A percentile compares a stretch with the other conserved stretches of the same genome.
Evolutionary conservation across 2,888 invertebrate genomes (phyloP).

Genomic region (Acanthosoma haemorrhoidale): DNA sequence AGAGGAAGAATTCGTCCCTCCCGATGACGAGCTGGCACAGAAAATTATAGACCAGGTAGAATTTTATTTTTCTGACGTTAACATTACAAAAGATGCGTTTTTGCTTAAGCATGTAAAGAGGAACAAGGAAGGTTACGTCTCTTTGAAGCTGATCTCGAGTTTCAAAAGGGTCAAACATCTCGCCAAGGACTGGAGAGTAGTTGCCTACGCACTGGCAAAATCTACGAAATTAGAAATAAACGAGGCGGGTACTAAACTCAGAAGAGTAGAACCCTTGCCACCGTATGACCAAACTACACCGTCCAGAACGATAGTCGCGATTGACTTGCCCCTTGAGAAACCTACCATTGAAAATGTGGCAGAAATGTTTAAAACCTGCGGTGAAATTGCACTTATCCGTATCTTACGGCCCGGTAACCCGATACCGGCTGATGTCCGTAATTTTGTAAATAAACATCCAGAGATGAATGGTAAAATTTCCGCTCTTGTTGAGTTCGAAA

Average conservation of each 20-base stretch:
- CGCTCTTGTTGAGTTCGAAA: slow-evolving; percentile 85
- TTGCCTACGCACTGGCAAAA: slow-evolving; percentile 74
- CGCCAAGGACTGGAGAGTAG: slow-evolving; percentile 89
- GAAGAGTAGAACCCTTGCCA: slow-evolving; percentile 78
- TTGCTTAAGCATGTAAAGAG: slow-evolving; percentile 88
- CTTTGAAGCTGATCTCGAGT: slow-evolving; percentile 87
- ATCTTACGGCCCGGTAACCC: slow-evolving; percentile 84
- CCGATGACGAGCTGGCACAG: slow-evolving; percentile 69
- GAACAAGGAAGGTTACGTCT: slow-evolving; percentile 93
- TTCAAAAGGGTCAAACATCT: slow-evolving; percentile 91
- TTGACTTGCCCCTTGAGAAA: slow-evolving; percentile 76
- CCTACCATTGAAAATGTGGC: slow-evolving; percentile 87
- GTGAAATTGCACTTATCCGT: slow-evolving; percentile 82
- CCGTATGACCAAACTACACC: slow-evolving; percentile 88
- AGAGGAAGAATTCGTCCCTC: slow-evolving; percentile 58
- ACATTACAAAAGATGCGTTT: slow-evolving; percentile 92
- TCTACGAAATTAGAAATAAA: slow-evolving; percentile 82
- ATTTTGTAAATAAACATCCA: slow-evolving; percentile 85
- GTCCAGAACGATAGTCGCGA: slow-evolving; percentile 83
- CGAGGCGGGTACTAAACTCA: slow-evolving; percentile 81
- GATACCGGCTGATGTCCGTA: slow-evolving; percentile 83
- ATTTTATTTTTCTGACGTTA: slow-evolving; percentile 92
- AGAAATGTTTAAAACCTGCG: slow-evolving; percentile 79
- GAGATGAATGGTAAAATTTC: slow-evolving; percentile 80
- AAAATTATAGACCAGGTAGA: slow-evolving; percentile 84